These are phyloP conservation scores for Spea multiplicata DNA, from an alignment of 2,113 vertebrate genomes.

Conservation along the genomic window DNA sequence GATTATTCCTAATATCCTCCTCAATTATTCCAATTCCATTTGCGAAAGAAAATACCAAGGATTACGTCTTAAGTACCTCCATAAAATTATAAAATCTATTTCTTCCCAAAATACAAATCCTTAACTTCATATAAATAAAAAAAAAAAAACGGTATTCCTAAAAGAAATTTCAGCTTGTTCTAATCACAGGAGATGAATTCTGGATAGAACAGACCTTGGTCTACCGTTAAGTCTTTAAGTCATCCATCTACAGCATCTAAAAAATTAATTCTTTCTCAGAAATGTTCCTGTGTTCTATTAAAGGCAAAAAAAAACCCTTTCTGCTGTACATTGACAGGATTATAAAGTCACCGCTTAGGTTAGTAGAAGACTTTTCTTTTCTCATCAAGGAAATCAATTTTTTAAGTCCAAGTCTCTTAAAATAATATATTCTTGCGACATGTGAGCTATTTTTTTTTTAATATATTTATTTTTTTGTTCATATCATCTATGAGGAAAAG, in stretches of 20 bases:
- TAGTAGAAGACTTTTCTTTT: constrained; percentile 76
- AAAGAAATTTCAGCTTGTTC: constrained; percentile 61
- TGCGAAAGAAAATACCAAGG: constrained; percentile 55
- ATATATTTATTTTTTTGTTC: constrained; percentile 52
- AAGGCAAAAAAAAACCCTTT: constrained; percentile 62
- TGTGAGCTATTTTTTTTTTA: constrained; percentile 69
- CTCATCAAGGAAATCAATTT: constrained; percentile 84
- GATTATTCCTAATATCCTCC: constrained; percentile 58
- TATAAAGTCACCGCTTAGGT: constrained; percentile 73
- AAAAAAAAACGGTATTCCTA: constrained; percentile 57
- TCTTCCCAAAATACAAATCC: constrained; percentile 64
- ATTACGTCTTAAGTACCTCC: constrained; percentile 64
- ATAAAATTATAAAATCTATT: constrained; percentile 70
- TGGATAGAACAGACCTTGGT: constrained; percentile 59
- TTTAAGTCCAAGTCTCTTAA: constrained; percentile 78
- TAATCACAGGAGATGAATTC: constrained; percentile 67
- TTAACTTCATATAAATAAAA: constrained; percentile 59
- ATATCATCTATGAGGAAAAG: constrained; percentile 54
- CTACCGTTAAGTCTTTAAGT: constrained; percentile 67
- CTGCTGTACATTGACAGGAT: constrained; percentile 70
- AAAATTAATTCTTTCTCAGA: constrained; percentile 80
- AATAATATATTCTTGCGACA: constrained; percentile 79
- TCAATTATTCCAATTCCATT: constrained; percentile 57
- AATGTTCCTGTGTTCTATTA: constrained; percentile 72
- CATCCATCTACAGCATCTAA: constrained; percentile 67